These are phyloP conservation scores for Heliconius aoede DNA, from an alignment of 2,888 invertebrate species.

Conservation along the genomic window DNA sequence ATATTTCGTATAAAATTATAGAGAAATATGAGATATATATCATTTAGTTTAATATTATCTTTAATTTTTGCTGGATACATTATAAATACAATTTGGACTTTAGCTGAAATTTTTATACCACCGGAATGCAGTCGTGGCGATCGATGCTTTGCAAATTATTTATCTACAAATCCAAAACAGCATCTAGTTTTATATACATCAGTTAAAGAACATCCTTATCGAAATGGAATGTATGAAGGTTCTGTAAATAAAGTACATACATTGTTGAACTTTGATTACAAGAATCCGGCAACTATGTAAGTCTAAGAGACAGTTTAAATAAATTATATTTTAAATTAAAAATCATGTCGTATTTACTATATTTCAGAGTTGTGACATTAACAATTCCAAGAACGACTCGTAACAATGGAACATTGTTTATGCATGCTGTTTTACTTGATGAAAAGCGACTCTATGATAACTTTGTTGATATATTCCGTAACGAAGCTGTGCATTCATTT, in stretches of 20 bases:
- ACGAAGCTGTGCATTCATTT: slow-evolving; percentile 85
- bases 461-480: slow-evolving; percentile 84
- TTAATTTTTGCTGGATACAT: slow-evolving; percentile 88
- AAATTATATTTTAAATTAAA: neutral
- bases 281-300: slow-evolving; percentile 72
- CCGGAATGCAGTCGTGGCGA: slow-evolving; percentile 87
- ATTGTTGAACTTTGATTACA: slow-evolving; percentile 86
- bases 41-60: slow-evolving; percentile 85
- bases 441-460: slow-evolving; percentile 75
- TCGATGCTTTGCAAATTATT: slow-evolving; percentile 87
- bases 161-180: slow-evolving; percentile 86
- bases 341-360: slow-evolving; percentile 35
- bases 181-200: slow-evolving; percentile 89
- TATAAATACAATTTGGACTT: slow-evolving; percentile 89
- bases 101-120: slow-evolving; percentile 88
- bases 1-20: slow-evolving; percentile 36
- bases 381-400: slow-evolving; percentile 89
- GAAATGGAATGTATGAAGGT: slow-evolving; percentile 71
- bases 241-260: slow-evolving; percentile 84
- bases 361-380: slow-evolving; percentile 85
- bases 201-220: slow-evolving; percentile 82
- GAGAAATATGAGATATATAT: slow-evolving; percentile 76
- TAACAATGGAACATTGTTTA: slow-evolving; percentile 92
- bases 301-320: slow-evolving; percentile 47
- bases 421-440: slow-evolving; percentile 88